phyloP scores from a whole-genome alignment of 2,113 vertebrate genomes.

The Gobius niger region DNA sequence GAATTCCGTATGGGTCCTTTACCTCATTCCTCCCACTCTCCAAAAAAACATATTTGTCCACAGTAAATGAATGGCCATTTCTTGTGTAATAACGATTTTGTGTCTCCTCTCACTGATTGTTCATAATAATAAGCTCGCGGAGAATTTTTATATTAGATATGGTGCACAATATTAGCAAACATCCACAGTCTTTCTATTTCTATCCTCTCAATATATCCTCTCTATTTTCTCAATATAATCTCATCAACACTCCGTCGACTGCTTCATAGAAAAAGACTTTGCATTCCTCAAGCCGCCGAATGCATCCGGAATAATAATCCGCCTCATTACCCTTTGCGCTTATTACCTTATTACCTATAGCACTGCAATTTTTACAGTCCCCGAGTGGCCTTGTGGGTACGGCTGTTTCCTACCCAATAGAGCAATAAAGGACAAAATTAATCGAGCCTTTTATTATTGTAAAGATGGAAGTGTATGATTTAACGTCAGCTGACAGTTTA shows the following conservation, averaged over 20 bases:
- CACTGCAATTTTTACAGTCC: conserved; percentile 43
- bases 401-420: conserved; percentile 42
- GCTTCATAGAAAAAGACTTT: not conserved
- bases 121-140: not conserved
- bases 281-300: conserved; percentile 33
- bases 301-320: conserved; percentile 41
- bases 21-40: too few species aligned
- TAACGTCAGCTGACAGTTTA: conserved; percentile 34
- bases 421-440: conserved; percentile 51
- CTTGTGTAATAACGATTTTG: not conserved
- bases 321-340: conserved; percentile 14
- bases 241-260: not conserved
- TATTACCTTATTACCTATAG: conserved; percentile 41
- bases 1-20: too few species aligned
- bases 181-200: conserved; percentile 6
- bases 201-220: not conserved
- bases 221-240: not conserved
- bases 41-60: too few species aligned
- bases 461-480: conserved; percentile 57
- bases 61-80: not conserved
- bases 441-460: conserved; percentile 61
- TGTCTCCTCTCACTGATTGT: not conserved
- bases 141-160: not conserved
- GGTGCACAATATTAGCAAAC: not conserved
- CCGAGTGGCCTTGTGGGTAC: conserved; percentile 26